Base-by-base conservation (phyloP, 1,140 invertebrate genomes). In the Pseudomyrmex flavicornis region DNA sequence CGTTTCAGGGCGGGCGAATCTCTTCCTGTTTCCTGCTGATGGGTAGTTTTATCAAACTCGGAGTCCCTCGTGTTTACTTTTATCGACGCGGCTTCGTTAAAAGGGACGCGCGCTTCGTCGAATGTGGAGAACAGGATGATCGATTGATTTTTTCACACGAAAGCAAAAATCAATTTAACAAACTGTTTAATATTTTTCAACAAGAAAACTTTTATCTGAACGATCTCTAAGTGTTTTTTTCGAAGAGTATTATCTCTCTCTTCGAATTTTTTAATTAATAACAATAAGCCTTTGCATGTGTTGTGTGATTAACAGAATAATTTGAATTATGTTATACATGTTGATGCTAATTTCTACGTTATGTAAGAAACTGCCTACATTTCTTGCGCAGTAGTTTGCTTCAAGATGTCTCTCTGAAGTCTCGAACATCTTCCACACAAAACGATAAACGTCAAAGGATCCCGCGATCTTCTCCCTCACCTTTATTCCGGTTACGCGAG, bases 1-100 rank as follows among this genome's bases (percentile, higher is more conserved):
- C 74, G 20, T 84, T 79, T 87, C 79, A 88, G 61, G 59, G 63
- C 73, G 9, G 9, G 17, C 13, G 12, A 77, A 74, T 80, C 35
- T 84, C 58, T 80, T 87, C 15, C 46, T 12, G n/a, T 59, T 50
- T 35, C 10, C 12, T 1, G 20, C n/a, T 59, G 44, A 59, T 48
- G 20, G 52, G 0, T 26, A 79, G 58, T 59, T 79, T 59, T 66
- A 58, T 59, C 17, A 70, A 72, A 80, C 5, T 48, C 58, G 48
- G 1, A 22, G 13, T 5, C 15, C 26, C 15, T 79, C 17, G n/a
- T 70, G 54, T 48, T 26, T 26, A 58, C 9, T 0, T 50, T 48
- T 17, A 50, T 61, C 44, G 44, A 68, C 2, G 17, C 56, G 15
- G 26, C 9, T 66, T 77, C 63, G 63, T 0, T 52, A 48, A 69